phyloP scores from a whole-genome alignment of 2,113 vertebrate genomes.

The Cochlearius cochlearius region DNA sequence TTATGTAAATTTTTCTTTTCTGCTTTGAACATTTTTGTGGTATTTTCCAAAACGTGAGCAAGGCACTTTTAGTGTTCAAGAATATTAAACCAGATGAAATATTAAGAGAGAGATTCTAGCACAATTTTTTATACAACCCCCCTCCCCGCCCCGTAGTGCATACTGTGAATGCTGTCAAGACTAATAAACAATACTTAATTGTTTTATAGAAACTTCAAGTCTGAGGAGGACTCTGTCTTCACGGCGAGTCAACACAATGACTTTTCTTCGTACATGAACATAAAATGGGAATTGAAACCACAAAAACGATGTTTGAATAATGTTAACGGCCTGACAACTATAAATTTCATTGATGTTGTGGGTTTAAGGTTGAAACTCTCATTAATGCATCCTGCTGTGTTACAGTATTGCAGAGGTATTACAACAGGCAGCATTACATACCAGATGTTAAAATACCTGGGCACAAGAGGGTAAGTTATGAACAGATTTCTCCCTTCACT shows the following conservation, averaged over 20 bases:
- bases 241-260: neutral
- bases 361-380: conserved; percentile 57
- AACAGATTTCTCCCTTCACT: neutral
- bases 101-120: neutral
- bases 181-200: conserved; percentile 5
- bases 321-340: conserved; percentile 30
- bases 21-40: neutral
- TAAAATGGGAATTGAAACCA: conserved; percentile 52
- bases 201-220: neutral
- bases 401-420: conserved; percentile 52
- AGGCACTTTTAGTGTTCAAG: neutral
- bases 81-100: neutral
- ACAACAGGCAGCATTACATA: conserved; percentile 41
- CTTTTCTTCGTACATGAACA: neutral
- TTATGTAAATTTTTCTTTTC: neutral
- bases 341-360: conserved; percentile 60
- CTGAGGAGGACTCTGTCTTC: neutral
- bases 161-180: neutral
- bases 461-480: neutral
- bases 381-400: conserved; percentile 65
- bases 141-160: neutral
- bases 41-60: neutral
- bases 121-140: neutral
- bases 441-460: conserved; percentile 63
- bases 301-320: conserved; percentile 28